Evolutionary conservation across 2,113 vertebrate genomes (phyloP).

Genomic region (Urocitellus parryii): DNA sequence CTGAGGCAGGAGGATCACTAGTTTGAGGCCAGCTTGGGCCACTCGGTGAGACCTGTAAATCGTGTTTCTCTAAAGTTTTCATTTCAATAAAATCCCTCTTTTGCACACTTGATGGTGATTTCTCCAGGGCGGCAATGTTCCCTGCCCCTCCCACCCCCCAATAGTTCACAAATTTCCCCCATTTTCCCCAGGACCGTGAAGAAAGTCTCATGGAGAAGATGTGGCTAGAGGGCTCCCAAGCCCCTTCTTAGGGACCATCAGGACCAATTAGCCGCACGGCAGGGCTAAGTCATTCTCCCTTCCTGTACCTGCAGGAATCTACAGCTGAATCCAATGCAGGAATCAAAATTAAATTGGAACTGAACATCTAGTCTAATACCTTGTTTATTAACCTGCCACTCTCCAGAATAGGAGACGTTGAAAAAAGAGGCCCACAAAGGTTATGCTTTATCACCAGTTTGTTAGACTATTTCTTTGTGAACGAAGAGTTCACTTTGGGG

Average conservation of each 20-base stretch:
- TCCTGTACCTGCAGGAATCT: not conserved
- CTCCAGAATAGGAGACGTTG: not conserved
- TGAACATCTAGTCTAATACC: constrained; percentile 50
- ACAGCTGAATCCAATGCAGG: not conserved
- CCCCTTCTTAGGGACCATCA: not conserved
- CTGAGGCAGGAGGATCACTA: too few relatives aligned
- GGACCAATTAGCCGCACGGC: not conserved
- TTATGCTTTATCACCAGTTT: constrained; percentile 6
- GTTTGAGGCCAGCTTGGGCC: too few relatives aligned
- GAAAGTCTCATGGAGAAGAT: not conserved
- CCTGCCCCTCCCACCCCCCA: too few relatives aligned
- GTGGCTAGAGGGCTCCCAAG: not conserved
- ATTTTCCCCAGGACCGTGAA: not conserved
- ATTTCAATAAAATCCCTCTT: not conserved
- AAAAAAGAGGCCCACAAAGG: not conserved
- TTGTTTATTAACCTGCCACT: constrained; percentile 66
- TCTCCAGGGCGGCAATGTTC: fast-evolving
- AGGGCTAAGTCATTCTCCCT: not conserved
- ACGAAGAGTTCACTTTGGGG: not conserved
- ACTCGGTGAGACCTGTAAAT: not conserved
- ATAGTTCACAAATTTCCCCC: too few relatives aligned
- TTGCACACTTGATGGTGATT: not conserved
- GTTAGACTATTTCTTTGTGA: not conserved
- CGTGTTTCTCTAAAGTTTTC: not conserved
- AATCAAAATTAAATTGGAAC: constrained; percentile 56